phyloP scores from a whole-genome alignment of 2,113 vertebrate genomes.

The Phrynocephalus versicolor region DNA sequence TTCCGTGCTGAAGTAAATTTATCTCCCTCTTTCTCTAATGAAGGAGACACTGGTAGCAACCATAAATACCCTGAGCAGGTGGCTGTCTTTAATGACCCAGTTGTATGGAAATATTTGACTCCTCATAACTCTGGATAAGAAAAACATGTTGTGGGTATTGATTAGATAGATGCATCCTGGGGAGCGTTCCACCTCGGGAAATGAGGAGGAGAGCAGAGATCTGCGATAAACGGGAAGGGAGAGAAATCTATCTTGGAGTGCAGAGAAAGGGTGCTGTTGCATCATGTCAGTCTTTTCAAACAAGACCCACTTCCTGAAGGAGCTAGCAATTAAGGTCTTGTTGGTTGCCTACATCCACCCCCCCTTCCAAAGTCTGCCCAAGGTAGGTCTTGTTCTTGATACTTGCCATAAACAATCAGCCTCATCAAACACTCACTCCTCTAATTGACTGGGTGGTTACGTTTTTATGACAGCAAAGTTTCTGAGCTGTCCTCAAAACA shows the following conservation, averaged over 20 bases:
- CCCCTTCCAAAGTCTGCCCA: too few species aligned
- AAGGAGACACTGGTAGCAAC: neutral
- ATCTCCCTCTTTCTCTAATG: neutral
- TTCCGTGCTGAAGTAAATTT: neutral
- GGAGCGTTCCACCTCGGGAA: constrained; percentile 32
- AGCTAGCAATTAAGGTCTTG: too few species aligned
- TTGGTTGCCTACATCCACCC: too few species aligned
- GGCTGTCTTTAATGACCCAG: constrained; percentile 15
- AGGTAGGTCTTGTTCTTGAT: too few species aligned
- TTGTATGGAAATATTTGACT: neutral
- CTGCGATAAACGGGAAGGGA: neutral
- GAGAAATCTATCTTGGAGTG: too few species aligned
- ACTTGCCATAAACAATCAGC: too few species aligned
- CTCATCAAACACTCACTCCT: too few species aligned
- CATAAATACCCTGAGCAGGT: neutral
- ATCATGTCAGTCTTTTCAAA: neutral
- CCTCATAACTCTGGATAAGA: neutral
- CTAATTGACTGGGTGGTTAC: too few species aligned
- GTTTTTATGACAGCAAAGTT: too few species aligned
- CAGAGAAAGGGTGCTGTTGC: too few species aligned
- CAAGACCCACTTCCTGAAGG: too few species aligned
- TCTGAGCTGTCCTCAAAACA: too few species aligned
- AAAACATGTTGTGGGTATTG: constrained; percentile 45
- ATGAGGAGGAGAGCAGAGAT: neutral
- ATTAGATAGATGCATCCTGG: constrained; percentile 33